A percentile compares a stretch with the other conserved stretches of the same genome.
Evolutionary conservation across 2,888 invertebrate genomes (phyloP).

Genomic region (Pherbina coryleti): DNA sequence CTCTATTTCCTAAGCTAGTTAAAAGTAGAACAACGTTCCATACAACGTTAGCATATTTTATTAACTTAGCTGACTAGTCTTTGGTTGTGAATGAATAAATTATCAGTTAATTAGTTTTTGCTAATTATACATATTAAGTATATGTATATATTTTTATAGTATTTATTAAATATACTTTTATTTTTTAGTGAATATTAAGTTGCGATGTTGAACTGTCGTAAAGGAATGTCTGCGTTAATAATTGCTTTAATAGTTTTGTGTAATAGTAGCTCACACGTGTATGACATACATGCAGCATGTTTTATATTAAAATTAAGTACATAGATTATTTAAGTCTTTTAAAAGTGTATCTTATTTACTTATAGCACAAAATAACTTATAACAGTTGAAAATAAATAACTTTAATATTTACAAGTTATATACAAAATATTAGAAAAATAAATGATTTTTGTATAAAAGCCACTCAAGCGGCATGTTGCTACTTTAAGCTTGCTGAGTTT

Average conservation of each 20-base stretch:
- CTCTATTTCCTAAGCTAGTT: neutral
- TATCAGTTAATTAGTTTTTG: constrained; percentile 20
- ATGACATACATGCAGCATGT: neutral
- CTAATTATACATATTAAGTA: neutral
- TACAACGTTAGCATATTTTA: neutral
- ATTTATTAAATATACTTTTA: neutral
- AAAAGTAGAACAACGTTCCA: neutral
- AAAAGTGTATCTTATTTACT: neutral
- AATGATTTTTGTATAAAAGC: neutral
- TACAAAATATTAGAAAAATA: constrained; percentile 2
- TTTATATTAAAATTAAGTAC: constrained; percentile 20
- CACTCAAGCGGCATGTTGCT: too few species aligned
- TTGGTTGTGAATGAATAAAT: constrained; percentile 55
- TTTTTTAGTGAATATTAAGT: constrained; percentile 16
- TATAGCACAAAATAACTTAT: neutral
- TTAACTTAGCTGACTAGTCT: constrained; percentile 61
- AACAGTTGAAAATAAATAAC: constrained; percentile 18
- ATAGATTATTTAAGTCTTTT: constrained; percentile 7
- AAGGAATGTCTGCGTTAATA: constrained; percentile 27
- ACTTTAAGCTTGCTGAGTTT: too few species aligned
- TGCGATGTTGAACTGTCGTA: constrained; percentile 28
- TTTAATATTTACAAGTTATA: constrained; percentile 15
- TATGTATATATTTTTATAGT: neutral
- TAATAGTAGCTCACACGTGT: neutral
- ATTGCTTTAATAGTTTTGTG: constrained; percentile 24